Base-by-base conservation (phyloP, 2,888 invertebrate genomes). In the Tiliacea aurago region DNA sequence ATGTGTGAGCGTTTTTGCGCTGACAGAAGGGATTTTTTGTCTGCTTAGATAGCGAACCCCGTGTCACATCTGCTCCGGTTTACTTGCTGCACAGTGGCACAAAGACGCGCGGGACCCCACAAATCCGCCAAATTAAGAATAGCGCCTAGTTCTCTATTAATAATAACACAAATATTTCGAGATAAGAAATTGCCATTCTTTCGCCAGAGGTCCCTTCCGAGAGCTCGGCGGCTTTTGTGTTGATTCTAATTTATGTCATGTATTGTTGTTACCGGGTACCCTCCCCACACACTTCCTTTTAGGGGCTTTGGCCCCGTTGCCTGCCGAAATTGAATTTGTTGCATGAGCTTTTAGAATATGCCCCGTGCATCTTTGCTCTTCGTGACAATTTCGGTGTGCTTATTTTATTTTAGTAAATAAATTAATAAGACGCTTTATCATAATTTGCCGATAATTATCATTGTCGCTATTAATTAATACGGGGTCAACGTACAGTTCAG, bases 121-220 rank as follows among this genome's bases (percentile, higher is more conserved):
- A 91, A 87, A 93, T 90, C 89, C 88, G 89, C 89, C 90, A 90
- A 92, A 94, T 93, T 92, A 93, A 95, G 95, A 95, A 95, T 95
- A 90, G 93, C 87, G 77, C 81, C 86, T 89, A 89, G 91, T 92
- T 93, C 88, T 89, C 92, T 92, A 91, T 91, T 95, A 95, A 94
- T 95, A 96, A 95, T 95, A 95, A 92, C 89, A 91, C 88, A 90
- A 93, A 93, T 88, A 86, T 90, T 92, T 92, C 92, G 88, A 94
- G 95, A 95, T 95, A 94, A 95, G 96, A 94, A 95, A 94, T 95
- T 95, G 95, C 94, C 92, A 95, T 96, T 96, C 95, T 95, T 95
- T 95, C 86, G 94, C 90, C 88, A 89, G 91, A 93, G 93, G 92
- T 95, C 95, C 96, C 95, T 95, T 95, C 94, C 93, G 93, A 95